Base-by-base conservation (phyloP, 1,140 invertebrate species). In the Trichonephila clavata region DNA sequence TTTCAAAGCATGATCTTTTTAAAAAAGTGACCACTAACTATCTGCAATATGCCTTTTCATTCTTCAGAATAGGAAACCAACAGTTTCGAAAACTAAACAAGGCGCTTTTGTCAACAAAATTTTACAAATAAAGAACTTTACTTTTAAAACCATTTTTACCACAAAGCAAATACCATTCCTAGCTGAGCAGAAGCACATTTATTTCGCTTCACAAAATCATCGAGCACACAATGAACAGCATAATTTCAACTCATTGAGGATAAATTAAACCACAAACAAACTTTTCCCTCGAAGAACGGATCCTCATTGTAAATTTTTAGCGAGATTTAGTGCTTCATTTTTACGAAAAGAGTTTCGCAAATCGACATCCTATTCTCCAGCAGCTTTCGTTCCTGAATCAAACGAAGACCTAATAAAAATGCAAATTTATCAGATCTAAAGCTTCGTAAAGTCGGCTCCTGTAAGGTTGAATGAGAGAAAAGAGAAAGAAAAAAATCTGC, bases 381-480 rank as follows among this genome's bases (percentile, higher is more conserved):
- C 16, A 27, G 63, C 16, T 24, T 39, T 63, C 57, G 20, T 59
- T 39, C 43, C 7, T 20, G 43, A 83, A 24, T 32, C 24, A 77
- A 57, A 63, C 4, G 57, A 84, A 84, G 57, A 60, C 84, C 57
- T 68, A 90, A 90, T 90, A 90, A 90, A 90, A 90, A 90, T 90
- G 89, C 89, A 90, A 90, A 90, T 90, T 68, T 21, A 68, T 18
- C 87, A 87, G 84, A 63, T 59, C 81, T 61, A 61, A 89, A 65
- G 43, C 59, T 61, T 32, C 20, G 13, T 32, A 57, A 60, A 68
- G 39, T 89, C 86, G 32, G 20, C 57, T 20, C 86, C 8, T 39
- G 65, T 71, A 24, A 24, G 20, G 71, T 18, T 61, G 50, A 50
- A 50, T 50, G 50, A 50, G 3, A 50, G 50, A 50, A 7, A 43